Conservation (phyloP, 2,888 invertebrate species). For the Cremastinae sp. region DNA sequence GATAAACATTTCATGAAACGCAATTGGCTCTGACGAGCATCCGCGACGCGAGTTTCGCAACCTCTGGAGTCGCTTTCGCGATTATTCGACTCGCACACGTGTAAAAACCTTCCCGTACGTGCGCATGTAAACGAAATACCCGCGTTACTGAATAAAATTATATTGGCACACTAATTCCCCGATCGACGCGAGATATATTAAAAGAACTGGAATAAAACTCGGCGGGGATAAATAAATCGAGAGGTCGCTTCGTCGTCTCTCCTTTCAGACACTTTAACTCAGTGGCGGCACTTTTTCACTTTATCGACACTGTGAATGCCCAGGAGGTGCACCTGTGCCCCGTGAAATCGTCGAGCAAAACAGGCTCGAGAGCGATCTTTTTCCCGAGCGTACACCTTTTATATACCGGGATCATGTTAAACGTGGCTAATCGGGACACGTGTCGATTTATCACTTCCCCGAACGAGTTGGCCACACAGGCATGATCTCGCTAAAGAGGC, state of each 20-base stretch:
- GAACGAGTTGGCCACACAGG: neutral
- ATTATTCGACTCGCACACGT: too few relatives aligned
- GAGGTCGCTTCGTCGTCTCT: slow-evolving; percentile 29
- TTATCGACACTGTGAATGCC: slow-evolving; percentile 18
- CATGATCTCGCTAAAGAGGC: neutral
- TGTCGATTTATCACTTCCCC: slow-evolving; percentile 34
- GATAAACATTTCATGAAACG: slow-evolving; percentile 39
- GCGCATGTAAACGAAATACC: slow-evolving; percentile 5
- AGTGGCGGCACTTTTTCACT: slow-evolving; percentile 4
- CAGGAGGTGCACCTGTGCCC: slow-evolving; percentile 26
- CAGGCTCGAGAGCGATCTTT: slow-evolving; percentile 23
- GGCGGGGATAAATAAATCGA: slow-evolving; percentile 13
- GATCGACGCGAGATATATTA: slow-evolving; percentile 45
- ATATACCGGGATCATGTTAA: slow-evolving; percentile 14
- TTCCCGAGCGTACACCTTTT: slow-evolving; percentile 2
- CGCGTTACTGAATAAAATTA: neutral
- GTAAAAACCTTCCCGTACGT: too few relatives aligned
- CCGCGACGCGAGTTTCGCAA: slow-evolving; percentile 38
- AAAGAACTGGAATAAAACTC: slow-evolving; percentile 25
- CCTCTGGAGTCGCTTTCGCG: slow-evolving; percentile 19
- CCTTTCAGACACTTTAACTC: slow-evolving; percentile 25
- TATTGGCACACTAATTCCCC: slow-evolving; percentile 37
- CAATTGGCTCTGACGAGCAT: slow-evolving; percentile 49
- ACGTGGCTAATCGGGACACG: slow-evolving; percentile 18
- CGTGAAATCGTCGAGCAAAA: slow-evolving; percentile 31